A percentile compares a stretch with the other conserved stretches of the same genome.
Evolutionary conservation across 1,140 invertebrate species (phyloP).

Genomic region (Brachionus rubens): DNA sequence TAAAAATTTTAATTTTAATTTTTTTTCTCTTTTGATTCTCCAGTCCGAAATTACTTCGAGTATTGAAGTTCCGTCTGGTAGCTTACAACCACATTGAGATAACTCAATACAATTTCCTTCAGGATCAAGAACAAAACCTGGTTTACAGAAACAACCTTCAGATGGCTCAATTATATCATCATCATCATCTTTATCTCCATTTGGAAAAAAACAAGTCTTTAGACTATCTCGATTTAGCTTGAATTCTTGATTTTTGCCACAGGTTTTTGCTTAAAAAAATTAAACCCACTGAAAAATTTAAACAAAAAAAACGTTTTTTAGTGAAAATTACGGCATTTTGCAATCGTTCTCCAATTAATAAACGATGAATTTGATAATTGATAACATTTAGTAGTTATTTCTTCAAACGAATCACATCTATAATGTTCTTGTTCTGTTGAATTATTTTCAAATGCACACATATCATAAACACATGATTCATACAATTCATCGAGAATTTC

Average conservation of each 20-base stretch:
- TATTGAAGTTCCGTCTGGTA: not conserved
- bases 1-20: no score
- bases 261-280: not conserved
- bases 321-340: conserved; percentile 5
- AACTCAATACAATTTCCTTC: conserved; percentile 24
- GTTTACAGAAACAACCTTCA: conserved; percentile 10
- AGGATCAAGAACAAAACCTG: conserved; percentile 14
- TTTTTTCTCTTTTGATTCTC: not conserved
- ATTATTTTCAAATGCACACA: conserved; percentile 19
- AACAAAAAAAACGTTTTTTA: not conserved
- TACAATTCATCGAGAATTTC: conserved; percentile 2
- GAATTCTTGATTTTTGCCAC: not conserved
- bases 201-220: conserved; percentile 12
- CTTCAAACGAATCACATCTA: conserved; percentile 5
- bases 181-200: conserved; percentile 2
- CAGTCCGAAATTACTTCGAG: not conserved
- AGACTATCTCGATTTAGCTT: not conserved
- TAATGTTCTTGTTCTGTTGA: not conserved
- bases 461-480: conserved; percentile 21
- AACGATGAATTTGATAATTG: not conserved
- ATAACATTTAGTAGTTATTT: conserved; percentile 8
- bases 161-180: not conserved
- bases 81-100: conserved; percentile 8
- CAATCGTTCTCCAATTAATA: not conserved
- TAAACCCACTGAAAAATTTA: not conserved